Conservation (phyloP, 2,888 invertebrate genomes). For the Apamea sordens region DNA sequence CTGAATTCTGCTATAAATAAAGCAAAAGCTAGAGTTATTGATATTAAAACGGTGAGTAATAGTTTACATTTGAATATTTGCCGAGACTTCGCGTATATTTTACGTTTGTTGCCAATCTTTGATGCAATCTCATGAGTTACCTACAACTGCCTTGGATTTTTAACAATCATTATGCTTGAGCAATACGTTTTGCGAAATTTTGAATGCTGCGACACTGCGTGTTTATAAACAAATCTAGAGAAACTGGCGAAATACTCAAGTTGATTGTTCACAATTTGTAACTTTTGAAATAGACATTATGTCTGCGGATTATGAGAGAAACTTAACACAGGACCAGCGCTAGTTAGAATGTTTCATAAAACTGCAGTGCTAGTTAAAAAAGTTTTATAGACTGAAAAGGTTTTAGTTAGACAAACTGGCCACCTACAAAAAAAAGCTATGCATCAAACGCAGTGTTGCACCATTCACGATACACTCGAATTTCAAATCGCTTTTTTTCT, state of each 20-base stretch:
- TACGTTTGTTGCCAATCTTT: slow-evolving; percentile 44
- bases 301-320: slow-evolving; percentile 1
- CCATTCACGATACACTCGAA: slow-evolving; percentile 38
- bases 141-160: slow-evolving; percentile 51
- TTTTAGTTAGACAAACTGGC: slow-evolving; percentile 18
- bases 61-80: slow-evolving; percentile 53
- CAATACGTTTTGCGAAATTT: slow-evolving; percentile 46
- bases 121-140: slow-evolving; percentile 52
- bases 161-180: slow-evolving; percentile 45
- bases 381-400: neutral
- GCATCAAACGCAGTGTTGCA: slow-evolving; percentile 25
- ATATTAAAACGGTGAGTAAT: slow-evolving; percentile 45
- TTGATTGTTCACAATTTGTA: slow-evolving; percentile 23
- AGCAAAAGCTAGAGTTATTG: slow-evolving; percentile 43
- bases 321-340: too few relatives aligned
- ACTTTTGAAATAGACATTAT: slow-evolving; percentile 17
- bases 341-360: neutral
- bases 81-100: slow-evolving; percentile 38
- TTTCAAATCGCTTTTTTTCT: slow-evolving; percentile 23
- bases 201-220: slow-evolving; percentile 24
- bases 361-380: neutral
- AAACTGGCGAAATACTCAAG: slow-evolving; percentile 26
- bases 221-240: slow-evolving; percentile 35
- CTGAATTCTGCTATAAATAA: slow-evolving; percentile 30
- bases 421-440: slow-evolving; percentile 18